These are phyloP conservation scores for Ichneumoninae sp. DNA, from an alignment of 2,888 invertebrate species.

Conservation along the genomic window DNA sequence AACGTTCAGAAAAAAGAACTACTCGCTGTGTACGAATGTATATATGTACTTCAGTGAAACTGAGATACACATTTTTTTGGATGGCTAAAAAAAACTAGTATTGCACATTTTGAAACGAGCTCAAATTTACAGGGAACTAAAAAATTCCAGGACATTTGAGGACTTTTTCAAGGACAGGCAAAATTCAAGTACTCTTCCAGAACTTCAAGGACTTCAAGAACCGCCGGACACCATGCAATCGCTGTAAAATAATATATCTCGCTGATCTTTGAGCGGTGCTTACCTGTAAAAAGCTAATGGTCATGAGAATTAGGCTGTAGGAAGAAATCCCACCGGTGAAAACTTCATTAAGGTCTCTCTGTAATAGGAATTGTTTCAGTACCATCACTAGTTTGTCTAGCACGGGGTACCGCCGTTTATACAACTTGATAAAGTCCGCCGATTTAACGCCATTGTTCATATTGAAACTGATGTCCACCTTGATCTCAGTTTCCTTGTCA, in stretches of 20 bases:
- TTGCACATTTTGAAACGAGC: too few relatives aligned
- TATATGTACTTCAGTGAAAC: too few relatives aligned
- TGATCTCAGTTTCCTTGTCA: constrained; percentile 92
- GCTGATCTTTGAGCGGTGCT: constrained; percentile 50
- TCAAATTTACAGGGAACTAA: too few relatives aligned
- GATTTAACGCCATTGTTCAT: constrained; percentile 99
- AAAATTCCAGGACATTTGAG: not conserved
- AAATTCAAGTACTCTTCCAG: too few relatives aligned
- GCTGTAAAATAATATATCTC: not conserved
- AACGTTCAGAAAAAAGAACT: too few relatives aligned
- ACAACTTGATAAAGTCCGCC: constrained; percentile 97
- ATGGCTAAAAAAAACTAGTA: too few relatives aligned
- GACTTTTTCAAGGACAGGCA: not conserved
- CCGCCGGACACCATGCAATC: too few relatives aligned
- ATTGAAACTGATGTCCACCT: constrained; percentile 99
- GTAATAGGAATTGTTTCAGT: constrained; percentile 98
- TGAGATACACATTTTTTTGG: too few relatives aligned
- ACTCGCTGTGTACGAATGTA: too few relatives aligned
- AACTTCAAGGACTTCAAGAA: too few relatives aligned
- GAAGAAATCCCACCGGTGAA: constrained; percentile 99
- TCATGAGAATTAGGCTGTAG: constrained; percentile 99
- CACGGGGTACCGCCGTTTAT: constrained; percentile 94
- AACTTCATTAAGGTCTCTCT: constrained; percentile 99
- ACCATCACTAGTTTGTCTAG: constrained; percentile 98
- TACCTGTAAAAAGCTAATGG: constrained; percentile 97